Base-by-base conservation (phyloP, 2,113 vertebrate genomes). In the Leptosomus discolor region DNA sequence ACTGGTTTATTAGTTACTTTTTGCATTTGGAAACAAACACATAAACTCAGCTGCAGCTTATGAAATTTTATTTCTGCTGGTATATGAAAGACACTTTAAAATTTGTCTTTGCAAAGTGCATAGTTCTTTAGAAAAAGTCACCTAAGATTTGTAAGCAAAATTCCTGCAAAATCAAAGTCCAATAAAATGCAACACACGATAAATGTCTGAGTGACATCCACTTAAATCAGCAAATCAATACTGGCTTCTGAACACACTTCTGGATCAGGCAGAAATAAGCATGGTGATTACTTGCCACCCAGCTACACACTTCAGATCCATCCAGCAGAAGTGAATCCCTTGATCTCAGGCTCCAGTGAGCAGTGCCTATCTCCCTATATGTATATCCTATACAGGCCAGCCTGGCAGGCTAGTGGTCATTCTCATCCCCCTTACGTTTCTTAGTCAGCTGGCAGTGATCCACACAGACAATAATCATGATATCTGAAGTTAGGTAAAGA, bases 331-430 rank as follows among this genome's bases (percentile, higher is more conserved):
- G 8, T 17, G 30, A 61, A 83, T 34, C 2, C 1, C 24, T 45
- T 39, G 13, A 69, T 51, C 19, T 81, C 29, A 46, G 29, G 11
- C 11, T 77, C n/a, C 9, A 41, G 19, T 15, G 24, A 36, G 50
- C 43, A 41, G 8, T 19, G 5, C 37, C 12, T 12, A 1, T 3
- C 16, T 85, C 63, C 17, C 11, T 19, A 5, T 26, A 45, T 1
- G 0, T n/a, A 11, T 11, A 18, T 27, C 32, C 34, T 74, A 21
- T 8, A 30, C 1, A 74, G 6, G 19, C 11, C 56, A 77, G 37
- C 14, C 46, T 54, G 37, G n/a, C 13, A 77, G 79, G 48, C 5
- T 79, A 39, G 43, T 34, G 17, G 41, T 4, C 75, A 11, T 16
- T 81, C 50, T 22, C 26, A 60, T 12, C 14, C 11, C 15, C 6